Evolutionary conservation across 2,888 invertebrate species (phyloP).

Genomic region (Rhyacophila evoluta): DNA sequence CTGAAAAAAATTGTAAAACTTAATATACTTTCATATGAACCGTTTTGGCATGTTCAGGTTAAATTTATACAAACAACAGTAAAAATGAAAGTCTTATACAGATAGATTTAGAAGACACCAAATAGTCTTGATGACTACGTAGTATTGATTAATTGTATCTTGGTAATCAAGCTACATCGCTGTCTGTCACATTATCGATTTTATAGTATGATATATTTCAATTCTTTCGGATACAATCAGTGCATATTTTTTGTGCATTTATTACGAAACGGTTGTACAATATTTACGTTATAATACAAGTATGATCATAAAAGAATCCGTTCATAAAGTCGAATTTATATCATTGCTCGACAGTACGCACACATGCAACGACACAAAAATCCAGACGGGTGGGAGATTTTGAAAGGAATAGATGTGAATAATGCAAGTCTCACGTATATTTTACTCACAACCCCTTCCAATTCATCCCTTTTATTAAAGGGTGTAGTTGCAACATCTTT

Average conservation of each 20-base stretch:
- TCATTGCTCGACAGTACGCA: neutral
- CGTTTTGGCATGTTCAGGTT: too few relatives aligned
- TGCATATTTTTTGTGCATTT: too few relatives aligned
- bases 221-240: too few relatives aligned
- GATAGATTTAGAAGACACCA: too few relatives aligned
- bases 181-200: too few relatives aligned
- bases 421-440: slow-evolving; percentile 27
- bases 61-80: too few relatives aligned
- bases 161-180: too few relatives aligned
- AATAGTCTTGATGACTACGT: too few relatives aligned
- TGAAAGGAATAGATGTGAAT: slow-evolving; percentile 40
- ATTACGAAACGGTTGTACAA: neutral
- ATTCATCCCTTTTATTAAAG: neutral
- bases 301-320: neutral
- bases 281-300: neutral
- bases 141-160: too few relatives aligned
- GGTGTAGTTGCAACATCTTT: neutral
- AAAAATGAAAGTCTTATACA: too few relatives aligned
- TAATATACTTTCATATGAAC: too few relatives aligned
- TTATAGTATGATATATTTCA: neutral
- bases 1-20: too few relatives aligned
- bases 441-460: slow-evolving; percentile 2
- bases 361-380: neutral
- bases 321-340: neutral
- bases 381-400: slow-evolving; percentile 22